phyloP scores from a whole-genome alignment of 1,140 invertebrate species.

The Drosophila ohnishii region DNA sequence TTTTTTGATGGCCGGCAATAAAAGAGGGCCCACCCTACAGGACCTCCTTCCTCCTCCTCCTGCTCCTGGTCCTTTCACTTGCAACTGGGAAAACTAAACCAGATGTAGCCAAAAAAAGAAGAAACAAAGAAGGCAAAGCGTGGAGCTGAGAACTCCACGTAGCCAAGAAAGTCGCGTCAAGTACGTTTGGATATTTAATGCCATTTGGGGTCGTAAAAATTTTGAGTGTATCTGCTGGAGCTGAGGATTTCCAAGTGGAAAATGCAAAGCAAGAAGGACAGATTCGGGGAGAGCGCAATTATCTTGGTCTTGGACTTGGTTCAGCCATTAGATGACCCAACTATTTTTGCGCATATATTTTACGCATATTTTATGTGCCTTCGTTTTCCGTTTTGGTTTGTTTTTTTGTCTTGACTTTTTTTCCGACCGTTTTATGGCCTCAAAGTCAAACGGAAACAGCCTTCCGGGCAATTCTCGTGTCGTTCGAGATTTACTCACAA shows the following conservation, averaged over 20 bases:
- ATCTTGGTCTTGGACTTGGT: conserved; percentile 72
- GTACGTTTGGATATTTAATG: conserved; percentile 79
- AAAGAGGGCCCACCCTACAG: conserved; percentile 40
- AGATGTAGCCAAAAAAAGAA: conserved; percentile 25
- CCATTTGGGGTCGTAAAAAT: conserved; percentile 73
- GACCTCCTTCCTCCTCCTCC: background rate
- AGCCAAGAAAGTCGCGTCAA: conserved; percentile 70
- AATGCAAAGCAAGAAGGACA: conserved; percentile 67
- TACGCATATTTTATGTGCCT: conserved; percentile 74
- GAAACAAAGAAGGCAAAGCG: conserved; percentile 20
- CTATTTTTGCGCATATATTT: conserved; percentile 71
- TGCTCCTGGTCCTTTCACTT: conserved; percentile 8
- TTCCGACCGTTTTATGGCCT: conserved; percentile 46
- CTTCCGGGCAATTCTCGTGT: conserved; percentile 30
- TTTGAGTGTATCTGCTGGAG: conserved; percentile 65
- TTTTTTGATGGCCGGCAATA: conserved; percentile 75
- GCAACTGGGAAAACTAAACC: conserved; percentile 54
- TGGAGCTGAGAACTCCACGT: conserved; percentile 59
- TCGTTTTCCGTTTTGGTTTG: conserved; percentile 20
- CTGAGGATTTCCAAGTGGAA: conserved; percentile 39
- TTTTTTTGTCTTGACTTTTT: background rate
- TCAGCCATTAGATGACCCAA: conserved; percentile 78
- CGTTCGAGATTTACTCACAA: conserved; percentile 45
- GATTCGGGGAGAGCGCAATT: conserved; percentile 62
- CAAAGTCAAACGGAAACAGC: conserved; percentile 35